A percentile compares a stretch with the other conserved stretches of the same genome.
These are phyloP conservation scores for Zapornia atra DNA, from an alignment of 2,113 vertebrate species.

Conservation along the genomic window DNA sequence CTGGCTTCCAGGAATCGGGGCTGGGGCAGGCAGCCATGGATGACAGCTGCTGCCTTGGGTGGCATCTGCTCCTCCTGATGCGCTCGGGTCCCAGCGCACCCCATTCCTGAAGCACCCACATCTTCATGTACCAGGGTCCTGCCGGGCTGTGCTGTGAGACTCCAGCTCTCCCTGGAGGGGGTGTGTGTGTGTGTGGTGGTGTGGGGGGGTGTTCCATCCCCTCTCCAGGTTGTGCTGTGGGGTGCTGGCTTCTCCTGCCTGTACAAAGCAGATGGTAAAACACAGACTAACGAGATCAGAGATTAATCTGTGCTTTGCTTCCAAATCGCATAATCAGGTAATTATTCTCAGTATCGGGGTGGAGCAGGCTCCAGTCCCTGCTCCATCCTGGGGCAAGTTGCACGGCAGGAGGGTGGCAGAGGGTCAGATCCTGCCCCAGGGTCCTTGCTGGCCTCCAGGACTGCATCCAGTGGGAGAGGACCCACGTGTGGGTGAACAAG, in stretches of 20 bases:
- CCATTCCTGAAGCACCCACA: neutral
- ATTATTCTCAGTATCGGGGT: conserved; percentile 15
- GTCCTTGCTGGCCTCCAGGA: neutral
- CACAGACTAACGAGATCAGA: conserved; percentile 46
- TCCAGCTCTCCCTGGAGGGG: neutral
- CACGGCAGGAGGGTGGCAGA: neutral
- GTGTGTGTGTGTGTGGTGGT: fast-evolving
- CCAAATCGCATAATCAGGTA: conserved; percentile 31
- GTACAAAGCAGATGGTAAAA: conserved; percentile 53
- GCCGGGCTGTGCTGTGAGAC: neutral
- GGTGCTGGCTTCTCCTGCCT: neutral
- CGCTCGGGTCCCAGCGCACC: fast-evolving
- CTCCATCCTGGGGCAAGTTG: neutral
- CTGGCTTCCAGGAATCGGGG: conserved; percentile 50
- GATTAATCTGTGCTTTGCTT: conserved; percentile 53
- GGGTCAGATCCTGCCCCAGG: neutral
- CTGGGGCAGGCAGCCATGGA: fast-evolving
- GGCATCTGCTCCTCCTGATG: neutral
- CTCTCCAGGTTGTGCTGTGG: neutral
- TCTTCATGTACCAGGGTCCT: neutral
- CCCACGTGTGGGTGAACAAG: fast-evolving
- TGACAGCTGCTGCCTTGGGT: conserved; percentile 26
- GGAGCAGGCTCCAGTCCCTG: neutral
- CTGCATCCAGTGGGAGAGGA: neutral
- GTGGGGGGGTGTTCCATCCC: neutral